Evolutionary conservation across 2,113 vertebrate genomes (phyloP).

Genomic region (Bucco capensis): DNA sequence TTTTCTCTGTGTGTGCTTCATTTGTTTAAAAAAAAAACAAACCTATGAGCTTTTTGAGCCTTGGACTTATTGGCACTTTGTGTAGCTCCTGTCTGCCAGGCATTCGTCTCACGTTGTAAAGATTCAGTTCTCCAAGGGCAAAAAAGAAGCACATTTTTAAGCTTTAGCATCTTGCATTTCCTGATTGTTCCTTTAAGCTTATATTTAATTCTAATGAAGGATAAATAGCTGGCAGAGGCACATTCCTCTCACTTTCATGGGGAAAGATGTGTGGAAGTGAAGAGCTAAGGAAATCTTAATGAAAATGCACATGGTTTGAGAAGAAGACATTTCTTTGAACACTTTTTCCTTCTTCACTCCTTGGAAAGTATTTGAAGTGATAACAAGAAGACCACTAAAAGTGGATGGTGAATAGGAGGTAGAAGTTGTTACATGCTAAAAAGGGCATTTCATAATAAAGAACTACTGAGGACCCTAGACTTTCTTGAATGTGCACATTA

Average conservation of each 20-base stretch:
- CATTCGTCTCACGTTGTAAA: background rate
- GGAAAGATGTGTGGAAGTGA: background rate
- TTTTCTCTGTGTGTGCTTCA: background rate
- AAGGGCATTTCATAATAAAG: conserved; percentile 10
- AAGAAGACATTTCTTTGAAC: background rate
- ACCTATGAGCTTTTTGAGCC: background rate
- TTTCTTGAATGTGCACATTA: background rate
- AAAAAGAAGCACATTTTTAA: background rate
- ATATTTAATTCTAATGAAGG: conserved; percentile 28
- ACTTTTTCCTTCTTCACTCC: background rate
- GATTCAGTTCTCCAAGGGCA: background rate
- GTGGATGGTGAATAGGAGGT: background rate
- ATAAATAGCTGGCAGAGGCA: background rate
- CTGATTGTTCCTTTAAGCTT: background rate
- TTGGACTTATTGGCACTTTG: background rate
- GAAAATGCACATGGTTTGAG: background rate
- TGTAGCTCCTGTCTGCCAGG: background rate
- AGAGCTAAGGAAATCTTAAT: background rate
- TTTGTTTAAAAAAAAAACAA: conserved; percentile 4
- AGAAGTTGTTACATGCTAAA: conserved; percentile 12
- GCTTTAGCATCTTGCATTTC: background rate
- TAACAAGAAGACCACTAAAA: conserved; percentile 16
- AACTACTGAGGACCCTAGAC: conserved; percentile 1
- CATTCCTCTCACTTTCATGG: background rate
- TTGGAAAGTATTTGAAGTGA: conserved; percentile 18